Evolutionary conservation across 2,797 vertebrate genomes (phyloP).

Genomic region (Melanotaenia pygmaea): DNA sequence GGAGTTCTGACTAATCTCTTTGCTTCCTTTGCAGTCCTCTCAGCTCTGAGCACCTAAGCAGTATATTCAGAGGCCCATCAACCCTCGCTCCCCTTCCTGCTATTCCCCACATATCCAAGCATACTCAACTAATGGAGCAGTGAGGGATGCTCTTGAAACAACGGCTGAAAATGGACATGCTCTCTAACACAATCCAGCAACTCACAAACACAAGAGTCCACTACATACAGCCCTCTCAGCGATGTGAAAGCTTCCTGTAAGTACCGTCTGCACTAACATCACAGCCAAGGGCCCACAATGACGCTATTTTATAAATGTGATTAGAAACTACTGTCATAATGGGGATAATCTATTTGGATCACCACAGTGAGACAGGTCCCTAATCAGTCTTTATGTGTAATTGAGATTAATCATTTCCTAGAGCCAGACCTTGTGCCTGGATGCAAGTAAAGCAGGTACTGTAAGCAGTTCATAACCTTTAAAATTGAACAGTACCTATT

Average conservation of each 20-base stretch:
- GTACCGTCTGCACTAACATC: slow-evolving; percentile 50
- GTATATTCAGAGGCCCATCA: slow-evolving; percentile 59
- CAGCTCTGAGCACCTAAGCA: slow-evolving; percentile 53
- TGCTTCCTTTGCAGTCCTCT: slow-evolving; percentile 52
- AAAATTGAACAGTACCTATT: slow-evolving; percentile 40
- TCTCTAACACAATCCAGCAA: slow-evolving; percentile 66
- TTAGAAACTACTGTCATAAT: slow-evolving; percentile 70
- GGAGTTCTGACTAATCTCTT: slow-evolving; percentile 72
- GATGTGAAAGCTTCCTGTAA: slow-evolving; percentile 61
- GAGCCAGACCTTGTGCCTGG: slow-evolving; percentile 29
- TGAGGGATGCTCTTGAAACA: slow-evolving; percentile 73
- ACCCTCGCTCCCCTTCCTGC: slow-evolving; percentile 53
- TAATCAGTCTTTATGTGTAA: slow-evolving; percentile 69
- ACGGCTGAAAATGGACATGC: slow-evolving; percentile 73
- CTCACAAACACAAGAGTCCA: slow-evolving; percentile 68
- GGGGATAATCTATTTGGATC: slow-evolving; percentile 70
- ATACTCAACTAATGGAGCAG: slow-evolving; percentile 75
- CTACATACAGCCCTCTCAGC: slow-evolving; percentile 41
- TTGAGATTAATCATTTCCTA: slow-evolving; percentile 69
- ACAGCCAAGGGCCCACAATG: slow-evolving; percentile 50
- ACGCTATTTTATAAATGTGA: slow-evolving; percentile 66
- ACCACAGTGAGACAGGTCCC: slow-evolving; percentile 53
- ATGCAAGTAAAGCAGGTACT: slow-evolving; percentile 39
- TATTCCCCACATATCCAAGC: slow-evolving; percentile 55
- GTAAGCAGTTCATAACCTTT: slow-evolving; percentile 52